A percentile compares a stretch with the other conserved stretches of the same genome.
Evolutionary conservation across 2,888 invertebrate species (phyloP).

Genomic region (Drosophila lutescens): DNA sequence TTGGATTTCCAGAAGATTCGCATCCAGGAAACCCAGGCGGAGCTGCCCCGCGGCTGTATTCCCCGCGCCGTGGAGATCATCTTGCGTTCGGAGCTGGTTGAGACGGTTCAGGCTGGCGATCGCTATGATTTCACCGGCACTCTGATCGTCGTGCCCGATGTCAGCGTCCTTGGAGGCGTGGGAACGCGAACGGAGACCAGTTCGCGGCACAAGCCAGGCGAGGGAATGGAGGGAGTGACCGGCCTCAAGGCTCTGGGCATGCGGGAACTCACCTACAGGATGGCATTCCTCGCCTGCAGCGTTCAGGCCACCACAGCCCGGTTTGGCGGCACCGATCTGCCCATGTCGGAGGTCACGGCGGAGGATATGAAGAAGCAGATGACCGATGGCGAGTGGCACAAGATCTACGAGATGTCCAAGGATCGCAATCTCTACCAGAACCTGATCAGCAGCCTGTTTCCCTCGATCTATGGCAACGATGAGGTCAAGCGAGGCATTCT

Average conservation of each 20-base stretch:
- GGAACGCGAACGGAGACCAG: slow-evolving; percentile 94
- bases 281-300: slow-evolving; percentile 97
- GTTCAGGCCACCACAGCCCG: slow-evolving; percentile 94
- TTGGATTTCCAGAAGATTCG: slow-evolving; percentile 99
- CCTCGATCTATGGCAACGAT: slow-evolving; percentile 98
- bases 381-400: slow-evolving; percentile 97
- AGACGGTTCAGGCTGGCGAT: slow-evolving; percentile 92
- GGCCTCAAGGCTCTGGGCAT: slow-evolving; percentile 93
- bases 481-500: slow-evolving; percentile 97
- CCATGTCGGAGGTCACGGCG: slow-evolving; percentile 94
- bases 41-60: slow-evolving; percentile 97
- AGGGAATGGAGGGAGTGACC: slow-evolving; percentile 92
- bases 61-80: slow-evolving; percentile 98
- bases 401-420: slow-evolving; percentile 97
- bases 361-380: slow-evolving; percentile 97
- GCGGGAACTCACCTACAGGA: slow-evolving; percentile 91
- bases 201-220: slow-evolving; percentile 89
- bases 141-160: slow-evolving; percentile 98
- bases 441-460: slow-evolving; percentile 95
- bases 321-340: slow-evolving; percentile 93
- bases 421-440: slow-evolving; percentile 96
- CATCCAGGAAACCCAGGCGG: slow-evolving; percentile 98
- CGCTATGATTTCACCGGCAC: slow-evolving; percentile 97
- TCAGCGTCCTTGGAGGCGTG: slow-evolving; percentile 93
- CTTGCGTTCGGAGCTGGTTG: slow-evolving; percentile 97